Conservation (phyloP, 2,797 vertebrate species). For the Sebastes matsubarae region DNA sequence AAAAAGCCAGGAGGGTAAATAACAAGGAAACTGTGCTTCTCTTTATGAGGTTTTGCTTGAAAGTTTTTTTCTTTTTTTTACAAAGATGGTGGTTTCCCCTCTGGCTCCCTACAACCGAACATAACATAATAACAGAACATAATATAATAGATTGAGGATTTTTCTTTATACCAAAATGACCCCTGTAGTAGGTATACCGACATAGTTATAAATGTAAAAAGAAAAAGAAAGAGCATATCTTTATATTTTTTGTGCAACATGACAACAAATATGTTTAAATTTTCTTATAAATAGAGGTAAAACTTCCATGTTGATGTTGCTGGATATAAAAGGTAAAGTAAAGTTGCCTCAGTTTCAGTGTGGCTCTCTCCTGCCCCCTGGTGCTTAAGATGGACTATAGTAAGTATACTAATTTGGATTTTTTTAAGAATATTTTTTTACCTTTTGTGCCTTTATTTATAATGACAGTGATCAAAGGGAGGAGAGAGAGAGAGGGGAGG, state of each 20-base stretch:
- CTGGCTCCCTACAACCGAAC: background rate
- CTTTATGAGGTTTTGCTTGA: background rate
- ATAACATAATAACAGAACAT: background rate
- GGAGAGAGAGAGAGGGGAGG: too few species aligned
- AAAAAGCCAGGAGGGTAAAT: background rate
- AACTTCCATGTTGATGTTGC: background rate
- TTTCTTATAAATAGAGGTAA: background rate
- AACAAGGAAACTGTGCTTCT: background rate
- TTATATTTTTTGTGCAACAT: background rate
- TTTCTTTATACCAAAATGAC: background rate
- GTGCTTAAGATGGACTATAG: conserved; percentile 21
- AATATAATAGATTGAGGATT: background rate
- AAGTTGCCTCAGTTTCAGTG: background rate
- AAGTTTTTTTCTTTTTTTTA: background rate
- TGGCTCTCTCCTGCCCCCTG: conserved; percentile 70
- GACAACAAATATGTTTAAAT: background rate
- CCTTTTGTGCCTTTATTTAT: too few species aligned
- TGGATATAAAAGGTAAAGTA: background rate
- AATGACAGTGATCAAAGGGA: too few species aligned
- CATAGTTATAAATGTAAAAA: background rate
- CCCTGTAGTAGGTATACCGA: background rate
- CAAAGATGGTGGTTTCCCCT: background rate
- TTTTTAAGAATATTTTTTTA: too few species aligned
- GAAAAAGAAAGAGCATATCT: background rate
- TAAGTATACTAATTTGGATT: too few species aligned